Percentiles rank a stretch among this genome's conserved stretches.
Evolutionary conservation across 2,113 vertebrate genomes (phyloP).

Genomic region (Ailuropoda melanoleuca): DNA sequence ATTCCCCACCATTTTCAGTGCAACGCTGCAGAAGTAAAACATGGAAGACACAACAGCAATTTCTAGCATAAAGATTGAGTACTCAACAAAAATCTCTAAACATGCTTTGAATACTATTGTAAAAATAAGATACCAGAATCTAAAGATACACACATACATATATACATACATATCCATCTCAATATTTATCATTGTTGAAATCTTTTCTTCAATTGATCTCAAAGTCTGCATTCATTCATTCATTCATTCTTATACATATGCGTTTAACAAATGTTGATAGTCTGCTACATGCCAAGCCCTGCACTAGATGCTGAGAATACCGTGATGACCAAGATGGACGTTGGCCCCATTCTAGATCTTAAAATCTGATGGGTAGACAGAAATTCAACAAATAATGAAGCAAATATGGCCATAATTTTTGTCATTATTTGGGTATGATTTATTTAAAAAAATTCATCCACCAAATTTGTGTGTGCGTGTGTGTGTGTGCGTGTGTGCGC

Average conservation of each 20-base stretch:
- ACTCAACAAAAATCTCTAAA: neutral
- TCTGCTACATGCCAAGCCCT: neutral
- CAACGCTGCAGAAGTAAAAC: neutral
- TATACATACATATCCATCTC: neutral
- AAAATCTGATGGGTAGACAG: neutral
- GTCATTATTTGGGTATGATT: neutral
- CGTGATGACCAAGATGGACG: neutral
- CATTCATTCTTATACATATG: neutral
- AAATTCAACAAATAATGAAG: neutral
- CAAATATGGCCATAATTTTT: neutral
- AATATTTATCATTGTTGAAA: neutral
- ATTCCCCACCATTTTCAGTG: neutral
- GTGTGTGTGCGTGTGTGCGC: no score
- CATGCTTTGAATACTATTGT: neutral
- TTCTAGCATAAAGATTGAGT: neutral
- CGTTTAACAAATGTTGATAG: neutral
- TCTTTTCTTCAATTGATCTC: neutral
- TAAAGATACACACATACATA: neutral
- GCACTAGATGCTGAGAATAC: neutral
- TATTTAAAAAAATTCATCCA: neutral
- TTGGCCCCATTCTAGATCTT: neutral
- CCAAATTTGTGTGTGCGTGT: neutral
- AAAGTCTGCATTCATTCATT: neutral
- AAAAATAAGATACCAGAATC: neutral
- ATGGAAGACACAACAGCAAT: neutral